Conservation (phyloP, 2,113 vertebrate species). For the Odobenus rosmarus region DNA sequence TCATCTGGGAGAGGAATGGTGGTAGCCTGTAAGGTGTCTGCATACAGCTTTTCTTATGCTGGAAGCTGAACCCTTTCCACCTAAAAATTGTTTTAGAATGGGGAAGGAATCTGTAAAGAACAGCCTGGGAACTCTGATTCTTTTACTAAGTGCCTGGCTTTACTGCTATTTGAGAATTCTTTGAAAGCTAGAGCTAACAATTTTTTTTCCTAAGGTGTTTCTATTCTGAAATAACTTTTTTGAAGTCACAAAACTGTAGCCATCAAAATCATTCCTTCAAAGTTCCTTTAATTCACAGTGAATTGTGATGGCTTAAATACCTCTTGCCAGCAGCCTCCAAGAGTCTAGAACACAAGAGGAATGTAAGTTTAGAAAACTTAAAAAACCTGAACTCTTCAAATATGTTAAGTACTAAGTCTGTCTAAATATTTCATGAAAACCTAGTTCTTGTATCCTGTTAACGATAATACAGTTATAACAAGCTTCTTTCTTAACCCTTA, state of each 20-base stretch:
- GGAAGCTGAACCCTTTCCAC: not conserved
- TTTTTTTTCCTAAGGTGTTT: not conserved
- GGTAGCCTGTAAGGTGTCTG: not conserved
- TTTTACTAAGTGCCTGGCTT: not conserved
- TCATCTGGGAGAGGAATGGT: not conserved
- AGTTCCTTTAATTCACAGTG: not conserved
- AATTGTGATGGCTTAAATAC: not conserved
- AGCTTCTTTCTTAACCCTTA: not conserved
- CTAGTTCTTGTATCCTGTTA: not conserved
- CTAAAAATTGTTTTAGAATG: not conserved
- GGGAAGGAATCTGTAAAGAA: not conserved
- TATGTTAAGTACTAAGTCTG: not conserved
- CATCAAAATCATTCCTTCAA: not conserved
- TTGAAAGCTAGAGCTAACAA: not conserved
- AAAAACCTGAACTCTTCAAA: not conserved
- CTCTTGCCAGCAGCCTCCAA: not conserved
- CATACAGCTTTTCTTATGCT: not conserved
- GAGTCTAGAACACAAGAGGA: not conserved
- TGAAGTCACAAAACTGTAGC: not conserved
- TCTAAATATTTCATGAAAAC: not conserved
- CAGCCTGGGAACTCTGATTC: not conserved
- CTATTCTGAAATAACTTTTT: not conserved
- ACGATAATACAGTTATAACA: not conserved
- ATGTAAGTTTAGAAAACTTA: not conserved
- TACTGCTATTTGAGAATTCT: not conserved